phyloP scores from a whole-genome alignment of 2,797 vertebrate genomes.

The Hephaestus fuliginosus region DNA sequence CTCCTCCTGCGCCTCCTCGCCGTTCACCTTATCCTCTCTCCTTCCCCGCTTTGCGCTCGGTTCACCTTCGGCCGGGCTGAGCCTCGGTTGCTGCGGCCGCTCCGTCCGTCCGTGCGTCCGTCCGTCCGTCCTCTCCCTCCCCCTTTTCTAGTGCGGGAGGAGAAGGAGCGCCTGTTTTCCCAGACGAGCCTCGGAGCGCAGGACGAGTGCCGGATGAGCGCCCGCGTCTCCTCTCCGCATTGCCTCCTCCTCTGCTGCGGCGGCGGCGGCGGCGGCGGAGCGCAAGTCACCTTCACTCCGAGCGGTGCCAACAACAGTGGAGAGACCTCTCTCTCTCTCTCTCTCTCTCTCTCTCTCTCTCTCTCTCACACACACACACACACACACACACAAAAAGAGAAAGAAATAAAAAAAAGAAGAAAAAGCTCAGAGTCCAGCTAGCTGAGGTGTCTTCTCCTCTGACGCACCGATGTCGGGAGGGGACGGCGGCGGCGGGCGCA shows the following conservation, averaged over 20 bases:
- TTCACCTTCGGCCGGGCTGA: conserved; percentile 56
- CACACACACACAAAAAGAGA: conserved; percentile 60
- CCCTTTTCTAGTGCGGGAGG: conserved; percentile 39
- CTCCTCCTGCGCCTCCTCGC: conserved; percentile 45
- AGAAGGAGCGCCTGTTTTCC: conserved; percentile 64
- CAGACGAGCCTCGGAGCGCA: conserved; percentile 85
- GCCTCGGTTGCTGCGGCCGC: conserved; percentile 35
- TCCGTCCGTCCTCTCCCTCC: conserved; percentile 35
- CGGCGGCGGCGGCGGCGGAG: conserved; percentile 64
- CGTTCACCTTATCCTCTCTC: conserved; percentile 55
- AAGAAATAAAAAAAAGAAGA: too few species aligned
- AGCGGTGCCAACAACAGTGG: too few species aligned
- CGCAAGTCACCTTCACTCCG: conserved; percentile 89
- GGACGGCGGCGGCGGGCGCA: conserved; percentile 44
- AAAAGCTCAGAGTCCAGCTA: conserved; percentile 63
- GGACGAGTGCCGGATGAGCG: conserved; percentile 80
- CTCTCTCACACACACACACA: too few species aligned
- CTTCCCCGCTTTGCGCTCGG: conserved; percentile 34
- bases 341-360: too few species aligned
- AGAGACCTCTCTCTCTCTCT: too few species aligned
- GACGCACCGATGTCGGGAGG: conserved; percentile 77
- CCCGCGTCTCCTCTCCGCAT: conserved; percentile 87
- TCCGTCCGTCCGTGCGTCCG: conserved; percentile 9
- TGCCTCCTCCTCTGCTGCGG: conserved; percentile 62
- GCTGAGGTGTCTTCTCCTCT: conserved; percentile 67